These are phyloP conservation scores for Aplodontia rufa DNA, from an alignment of 2,113 vertebrate genomes.

Conservation along the genomic window DNA sequence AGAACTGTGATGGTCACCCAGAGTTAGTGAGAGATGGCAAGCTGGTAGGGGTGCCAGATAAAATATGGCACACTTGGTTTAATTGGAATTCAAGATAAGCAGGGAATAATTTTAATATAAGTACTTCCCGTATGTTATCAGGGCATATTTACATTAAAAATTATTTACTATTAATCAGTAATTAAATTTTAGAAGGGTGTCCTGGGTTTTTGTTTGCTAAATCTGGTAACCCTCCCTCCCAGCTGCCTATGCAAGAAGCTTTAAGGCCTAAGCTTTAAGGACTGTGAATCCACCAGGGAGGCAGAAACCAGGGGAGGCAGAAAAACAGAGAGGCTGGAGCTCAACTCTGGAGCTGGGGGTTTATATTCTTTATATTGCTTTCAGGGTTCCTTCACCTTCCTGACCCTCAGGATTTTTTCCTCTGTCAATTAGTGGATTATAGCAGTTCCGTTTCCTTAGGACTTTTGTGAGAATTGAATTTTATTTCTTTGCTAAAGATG, in stretches of 20 bases:
- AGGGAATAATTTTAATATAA: not conserved
- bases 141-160: not conserved
- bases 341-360: not conserved
- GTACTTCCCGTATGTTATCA: not conserved
- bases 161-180: not conserved
- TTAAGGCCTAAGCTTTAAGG: not conserved
- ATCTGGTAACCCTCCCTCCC: not conserved
- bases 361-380: not conserved
- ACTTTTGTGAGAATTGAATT: not conserved
- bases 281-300: not conserved
- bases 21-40: constrained; percentile 17
- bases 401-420: not conserved
- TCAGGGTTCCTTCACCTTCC: not conserved
- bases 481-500: too few relatives aligned
- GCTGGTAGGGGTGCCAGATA: not conserved
- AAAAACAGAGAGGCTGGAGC: not conserved
- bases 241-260: not conserved
- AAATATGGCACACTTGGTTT: not conserved
- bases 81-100: constrained; percentile 32
- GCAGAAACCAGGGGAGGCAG: not conserved
- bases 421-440: not conserved
- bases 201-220: constrained; percentile 40
- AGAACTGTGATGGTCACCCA: not conserved
- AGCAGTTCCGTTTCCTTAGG: not conserved
- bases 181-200: constrained; percentile 1